Conservation (phyloP, 35 echinoderm and acorn worm species). For the Lytechinus variegatus region DNA sequence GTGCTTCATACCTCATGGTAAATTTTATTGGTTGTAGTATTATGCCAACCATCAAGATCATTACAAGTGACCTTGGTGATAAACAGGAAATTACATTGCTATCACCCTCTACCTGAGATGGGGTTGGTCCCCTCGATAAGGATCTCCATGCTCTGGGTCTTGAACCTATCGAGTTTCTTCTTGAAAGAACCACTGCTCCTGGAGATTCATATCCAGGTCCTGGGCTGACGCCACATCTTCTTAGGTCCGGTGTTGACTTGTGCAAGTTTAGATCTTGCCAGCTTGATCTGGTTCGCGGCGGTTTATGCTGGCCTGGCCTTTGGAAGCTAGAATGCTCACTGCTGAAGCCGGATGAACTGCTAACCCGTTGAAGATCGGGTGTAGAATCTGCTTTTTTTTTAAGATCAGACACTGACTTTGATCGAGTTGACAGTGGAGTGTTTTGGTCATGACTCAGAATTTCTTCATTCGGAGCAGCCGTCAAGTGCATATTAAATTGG, state of each 20-base stretch:
- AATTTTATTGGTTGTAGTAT: too few relatives aligned
- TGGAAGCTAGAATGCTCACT: neutral
- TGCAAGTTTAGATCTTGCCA: neutral
- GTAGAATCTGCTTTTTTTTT: neutral
- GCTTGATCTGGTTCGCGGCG: neutral
- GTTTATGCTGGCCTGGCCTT: neutral
- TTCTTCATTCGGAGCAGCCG: neutral
- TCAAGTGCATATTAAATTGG: neutral
- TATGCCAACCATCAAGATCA: too few relatives aligned
- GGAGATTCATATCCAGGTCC: neutral
- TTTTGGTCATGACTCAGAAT: neutral
- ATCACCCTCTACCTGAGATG: too few relatives aligned
- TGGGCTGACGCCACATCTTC: neutral
- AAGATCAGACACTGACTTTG: neutral
- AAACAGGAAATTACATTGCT: too few relatives aligned
- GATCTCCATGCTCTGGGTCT: neutral
- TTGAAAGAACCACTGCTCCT: neutral
- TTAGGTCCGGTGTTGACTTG: slow-evolving; percentile 6
- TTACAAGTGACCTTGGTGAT: too few relatives aligned
- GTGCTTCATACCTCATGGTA: too few relatives aligned
- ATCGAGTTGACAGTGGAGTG: neutral
- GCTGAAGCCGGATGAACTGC: neutral
- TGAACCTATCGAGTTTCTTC: neutral
- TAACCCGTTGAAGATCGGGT: neutral
- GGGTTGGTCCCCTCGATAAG: neutral